These are phyloP conservation scores for Tamias sibiricus DNA, from an alignment of 2,113 vertebrate species.

Conservation along the genomic window DNA sequence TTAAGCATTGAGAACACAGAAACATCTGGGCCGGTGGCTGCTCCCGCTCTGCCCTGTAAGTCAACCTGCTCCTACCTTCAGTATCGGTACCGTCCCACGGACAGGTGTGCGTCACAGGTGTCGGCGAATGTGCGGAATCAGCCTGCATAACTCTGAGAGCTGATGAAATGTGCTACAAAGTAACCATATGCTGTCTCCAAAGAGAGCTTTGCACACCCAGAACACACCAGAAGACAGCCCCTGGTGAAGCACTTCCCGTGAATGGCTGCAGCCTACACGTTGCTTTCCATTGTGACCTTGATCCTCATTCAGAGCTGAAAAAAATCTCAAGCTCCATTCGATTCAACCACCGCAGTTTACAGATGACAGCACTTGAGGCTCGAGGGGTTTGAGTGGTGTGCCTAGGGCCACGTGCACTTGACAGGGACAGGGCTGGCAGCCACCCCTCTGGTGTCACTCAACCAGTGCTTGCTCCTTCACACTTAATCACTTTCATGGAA, in stretches of 20 bases:
- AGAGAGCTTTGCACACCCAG: background rate
- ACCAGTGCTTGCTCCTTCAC: background rate
- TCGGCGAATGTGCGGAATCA: accelerated
- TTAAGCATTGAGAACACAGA: background rate
- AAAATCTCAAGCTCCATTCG: background rate
- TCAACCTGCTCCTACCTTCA: accelerated
- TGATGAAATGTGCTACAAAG: background rate
- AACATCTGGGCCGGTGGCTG: background rate
- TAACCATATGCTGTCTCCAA: accelerated
- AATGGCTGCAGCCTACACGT: too few relatives aligned
- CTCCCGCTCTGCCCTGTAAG: background rate
- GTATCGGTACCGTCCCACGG: accelerated
- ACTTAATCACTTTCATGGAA: background rate
- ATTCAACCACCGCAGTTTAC: background rate
- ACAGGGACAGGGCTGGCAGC: background rate
- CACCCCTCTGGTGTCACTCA: background rate
- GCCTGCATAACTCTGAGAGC: accelerated
- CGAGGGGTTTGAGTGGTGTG: background rate
- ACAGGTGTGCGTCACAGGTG: accelerated
- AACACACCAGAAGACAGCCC: background rate
- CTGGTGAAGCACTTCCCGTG: accelerated
- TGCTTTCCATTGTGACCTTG: background rate
- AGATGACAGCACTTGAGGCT: background rate
- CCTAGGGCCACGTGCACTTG: background rate
- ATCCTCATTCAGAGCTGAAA: background rate